Conservation (phyloP, 2,888 invertebrate species). For the Nycteola revayana region DNA sequence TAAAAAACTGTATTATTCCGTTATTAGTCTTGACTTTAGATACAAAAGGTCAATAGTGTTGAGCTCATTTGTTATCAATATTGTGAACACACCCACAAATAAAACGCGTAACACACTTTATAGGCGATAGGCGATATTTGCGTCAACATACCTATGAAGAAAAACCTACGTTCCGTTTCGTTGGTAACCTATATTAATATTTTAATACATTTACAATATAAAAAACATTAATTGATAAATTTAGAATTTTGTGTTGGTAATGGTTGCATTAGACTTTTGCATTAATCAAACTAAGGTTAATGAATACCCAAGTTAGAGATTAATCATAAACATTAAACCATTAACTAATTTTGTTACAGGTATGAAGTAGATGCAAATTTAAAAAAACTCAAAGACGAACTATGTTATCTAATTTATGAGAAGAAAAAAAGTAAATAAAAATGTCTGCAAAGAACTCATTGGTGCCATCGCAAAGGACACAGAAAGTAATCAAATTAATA, state of each 20-base stretch:
- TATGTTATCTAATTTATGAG: conserved; percentile 23
- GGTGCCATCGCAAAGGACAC: conserved; percentile 38
- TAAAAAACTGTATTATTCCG: conserved; percentile 30
- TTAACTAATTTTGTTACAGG: conserved; percentile 20
- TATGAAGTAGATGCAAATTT: neutral
- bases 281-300: too few species aligned
- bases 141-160: too few species aligned
- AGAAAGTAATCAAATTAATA: conserved; percentile 61
- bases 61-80: conserved; percentile 19
- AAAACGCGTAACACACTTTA: conserved; percentile 21
- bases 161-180: too few species aligned
- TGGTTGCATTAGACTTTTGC: too few species aligned
- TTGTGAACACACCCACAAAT: conserved; percentile 33
- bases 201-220: too few species aligned
- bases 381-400: conserved; percentile 9
- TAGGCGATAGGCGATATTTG: conserved; percentile 6
- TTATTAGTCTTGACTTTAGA: conserved; percentile 25
- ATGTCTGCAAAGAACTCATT: conserved; percentile 51
- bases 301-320: neutral
- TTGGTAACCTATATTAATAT: too few species aligned
- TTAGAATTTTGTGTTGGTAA: too few species aligned
- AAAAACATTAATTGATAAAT: too few species aligned
- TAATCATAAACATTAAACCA: neutral
- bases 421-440: conserved; percentile 19
- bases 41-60: conserved; percentile 25